A percentile compares a stretch with the other conserved stretches of the same genome.
phyloP scores from a whole-genome alignment of 2,888 invertebrate species.

The Hydrotaea cyrtoneurina region DNA sequence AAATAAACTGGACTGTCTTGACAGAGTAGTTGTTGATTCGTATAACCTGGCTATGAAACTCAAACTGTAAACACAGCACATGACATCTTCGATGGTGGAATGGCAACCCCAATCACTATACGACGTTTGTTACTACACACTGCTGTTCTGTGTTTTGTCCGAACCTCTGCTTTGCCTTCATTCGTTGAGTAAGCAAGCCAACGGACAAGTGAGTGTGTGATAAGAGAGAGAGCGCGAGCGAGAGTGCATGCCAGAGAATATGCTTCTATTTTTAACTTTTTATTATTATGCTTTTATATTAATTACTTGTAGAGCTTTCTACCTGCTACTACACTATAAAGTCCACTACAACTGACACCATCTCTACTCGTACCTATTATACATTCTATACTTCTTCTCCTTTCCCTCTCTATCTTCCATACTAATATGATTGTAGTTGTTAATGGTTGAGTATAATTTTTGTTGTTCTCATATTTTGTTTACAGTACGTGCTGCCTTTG shows the following conservation, averaged over 20 bases:
- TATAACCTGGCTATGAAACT: too few relatives aligned
- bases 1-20: too few relatives aligned
- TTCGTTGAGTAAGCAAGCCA: conserved; percentile 27
- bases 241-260: not conserved
- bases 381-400: conserved; percentile 13
- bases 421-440: conserved; percentile 24
- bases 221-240: conserved; percentile 11
- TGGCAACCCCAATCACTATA: conserved; percentile 3
- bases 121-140: not conserved
- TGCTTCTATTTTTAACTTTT: conserved; percentile 67
- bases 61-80: too few relatives aligned
- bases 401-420: conserved; percentile 30
- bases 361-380: not conserved
- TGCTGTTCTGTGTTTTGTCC: conserved; percentile 1
- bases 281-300: conserved; percentile 65
- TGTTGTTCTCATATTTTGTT: conserved; percentile 47
- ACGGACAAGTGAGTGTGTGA: not conserved
- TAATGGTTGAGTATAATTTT: conserved; percentile 28
- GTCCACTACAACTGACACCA: not conserved
- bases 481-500: conserved; percentile 76
- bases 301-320: conserved; percentile 42
- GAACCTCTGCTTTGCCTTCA: conserved; percentile 15
- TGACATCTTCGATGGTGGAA: not conserved
- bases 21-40: too few relatives aligned
- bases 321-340: not conserved